These are phyloP conservation scores for Venusia cambrica DNA, from an alignment of 2,888 invertebrate species.

Conservation along the genomic window DNA sequence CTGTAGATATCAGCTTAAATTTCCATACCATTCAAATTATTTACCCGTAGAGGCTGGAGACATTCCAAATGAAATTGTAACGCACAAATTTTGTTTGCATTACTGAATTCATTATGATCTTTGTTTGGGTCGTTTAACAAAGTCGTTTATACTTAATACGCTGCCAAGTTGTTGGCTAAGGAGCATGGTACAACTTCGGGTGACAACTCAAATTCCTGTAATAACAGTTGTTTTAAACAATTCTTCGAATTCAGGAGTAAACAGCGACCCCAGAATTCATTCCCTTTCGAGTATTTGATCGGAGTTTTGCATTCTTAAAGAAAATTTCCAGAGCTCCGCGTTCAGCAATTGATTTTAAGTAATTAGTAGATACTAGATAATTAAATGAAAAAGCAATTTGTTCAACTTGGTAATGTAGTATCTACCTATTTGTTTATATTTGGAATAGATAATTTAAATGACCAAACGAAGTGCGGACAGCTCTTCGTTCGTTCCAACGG, in stretches of 20 bases:
- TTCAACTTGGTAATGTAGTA: neutral
- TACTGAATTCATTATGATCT: conserved; percentile 62
- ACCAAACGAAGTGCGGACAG: no score
- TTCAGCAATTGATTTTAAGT: conserved; percentile 4
- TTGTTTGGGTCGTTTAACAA: conserved; percentile 44
- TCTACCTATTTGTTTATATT: no score
- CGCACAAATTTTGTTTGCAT: conserved; percentile 64
- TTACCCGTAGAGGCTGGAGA: conserved; percentile 70
- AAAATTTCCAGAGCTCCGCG: conserved; percentile 17
- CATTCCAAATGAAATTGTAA: conserved; percentile 77
- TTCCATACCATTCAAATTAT: conserved; percentile 74
- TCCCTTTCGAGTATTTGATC: conserved; percentile 17
- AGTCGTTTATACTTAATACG: conserved; percentile 46
- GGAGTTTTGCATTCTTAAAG: conserved; percentile 12
- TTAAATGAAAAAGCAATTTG: conserved; percentile 1
- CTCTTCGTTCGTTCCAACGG: no score
- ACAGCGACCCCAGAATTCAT: conserved; percentile 30
- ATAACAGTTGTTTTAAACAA: conserved; percentile 38
- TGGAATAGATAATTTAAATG: no score
- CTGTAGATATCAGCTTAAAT: conserved; percentile 75
- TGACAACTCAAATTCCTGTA: conserved; percentile 37
- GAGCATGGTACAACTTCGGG: conserved; percentile 36
- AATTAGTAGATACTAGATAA: conserved; percentile 9
- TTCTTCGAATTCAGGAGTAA: conserved; percentile 33
- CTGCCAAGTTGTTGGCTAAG: conserved; percentile 42